Base-by-base conservation (phyloP, 2,888 invertebrate genomes). In the Parochlus steinenii region DNA sequence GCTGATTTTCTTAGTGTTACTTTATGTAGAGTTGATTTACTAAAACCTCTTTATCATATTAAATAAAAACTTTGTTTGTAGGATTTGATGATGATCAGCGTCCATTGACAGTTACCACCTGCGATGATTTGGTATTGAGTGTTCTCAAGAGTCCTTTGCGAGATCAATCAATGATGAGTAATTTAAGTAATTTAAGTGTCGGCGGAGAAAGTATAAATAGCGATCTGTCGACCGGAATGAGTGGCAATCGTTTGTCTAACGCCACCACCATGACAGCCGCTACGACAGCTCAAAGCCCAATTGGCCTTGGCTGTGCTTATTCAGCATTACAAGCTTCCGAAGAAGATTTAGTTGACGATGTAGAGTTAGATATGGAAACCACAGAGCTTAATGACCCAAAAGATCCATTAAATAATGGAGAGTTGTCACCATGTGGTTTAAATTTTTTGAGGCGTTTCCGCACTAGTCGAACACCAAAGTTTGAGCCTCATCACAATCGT, bases 401-500 rank as follows among this genome's bases (percentile, higher is more conserved):
- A 44, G 35, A 24, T 20, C 24, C 19, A 33, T 26, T 17, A 14
- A 26, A 33, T 38, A 16, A 33, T 14, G 32, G 30, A 6, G 42
- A 43, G 11, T 39, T 40, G 5, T 36, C 48, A 12, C 44, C 44
- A 6, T 43, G 50, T 7, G 50, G 57, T 39, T 57, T 67, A 43
- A 65, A 65, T 28, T 67, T 68, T 46, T 53, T 68, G 31, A 58
- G 65, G 35, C 55, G 63, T 24, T 56, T 67, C 43, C 58, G 65
- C 11, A 32, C 37, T 46, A 53, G 41, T 17, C 54, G 60, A 29
- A 51, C 51, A 37, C 57, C 60, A 19, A 53, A 66, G 26, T 65
- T 64, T 48, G 67, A 69, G 45, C 62, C 64, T 4, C 68, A 69
- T 48, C 69, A 68, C 48, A 64, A 66, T 46, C 55, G 69, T 39